A percentile compares a stretch with the other conserved stretches of the same genome.
phyloP scores from a whole-genome alignment of 2,113 vertebrate species.

The Strix aluco region DNA sequence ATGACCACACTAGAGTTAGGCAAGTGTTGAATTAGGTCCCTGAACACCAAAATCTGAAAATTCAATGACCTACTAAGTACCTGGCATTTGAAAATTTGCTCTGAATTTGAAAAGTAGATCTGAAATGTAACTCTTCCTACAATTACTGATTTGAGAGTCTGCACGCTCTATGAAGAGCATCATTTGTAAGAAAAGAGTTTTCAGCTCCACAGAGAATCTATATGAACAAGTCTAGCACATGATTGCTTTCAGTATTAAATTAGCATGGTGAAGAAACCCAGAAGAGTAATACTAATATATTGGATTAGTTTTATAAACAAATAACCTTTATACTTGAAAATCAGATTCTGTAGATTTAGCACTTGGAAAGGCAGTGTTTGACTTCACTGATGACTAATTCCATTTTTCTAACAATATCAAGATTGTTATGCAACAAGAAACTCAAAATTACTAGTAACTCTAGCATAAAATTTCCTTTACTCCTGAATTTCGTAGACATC shows the following conservation, averaged over 20 bases:
- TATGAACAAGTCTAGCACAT: background rate
- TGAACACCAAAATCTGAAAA: background rate
- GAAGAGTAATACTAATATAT: background rate
- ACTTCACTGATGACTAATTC: background rate
- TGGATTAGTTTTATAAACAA: background rate
- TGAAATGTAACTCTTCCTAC: background rate
- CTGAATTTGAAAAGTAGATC: background rate
- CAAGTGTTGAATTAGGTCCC: background rate
- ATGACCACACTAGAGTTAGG: background rate
- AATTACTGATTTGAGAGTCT: background rate
- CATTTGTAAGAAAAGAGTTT: background rate
- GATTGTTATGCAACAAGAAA: background rate
- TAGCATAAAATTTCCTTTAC: background rate
- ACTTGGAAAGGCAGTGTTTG: background rate
- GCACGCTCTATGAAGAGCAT: background rate
- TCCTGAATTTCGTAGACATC: background rate
- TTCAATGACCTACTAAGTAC: background rate
- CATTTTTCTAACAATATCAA: background rate
- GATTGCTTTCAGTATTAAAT: background rate
- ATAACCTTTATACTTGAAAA: background rate
- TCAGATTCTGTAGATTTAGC: background rate
- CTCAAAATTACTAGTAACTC: background rate
- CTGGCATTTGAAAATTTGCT: background rate
- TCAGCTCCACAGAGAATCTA: background rate
- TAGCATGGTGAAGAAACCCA: background rate